Base-by-base conservation (phyloP, 2,797 vertebrate species). In the Channa striata region DNA sequence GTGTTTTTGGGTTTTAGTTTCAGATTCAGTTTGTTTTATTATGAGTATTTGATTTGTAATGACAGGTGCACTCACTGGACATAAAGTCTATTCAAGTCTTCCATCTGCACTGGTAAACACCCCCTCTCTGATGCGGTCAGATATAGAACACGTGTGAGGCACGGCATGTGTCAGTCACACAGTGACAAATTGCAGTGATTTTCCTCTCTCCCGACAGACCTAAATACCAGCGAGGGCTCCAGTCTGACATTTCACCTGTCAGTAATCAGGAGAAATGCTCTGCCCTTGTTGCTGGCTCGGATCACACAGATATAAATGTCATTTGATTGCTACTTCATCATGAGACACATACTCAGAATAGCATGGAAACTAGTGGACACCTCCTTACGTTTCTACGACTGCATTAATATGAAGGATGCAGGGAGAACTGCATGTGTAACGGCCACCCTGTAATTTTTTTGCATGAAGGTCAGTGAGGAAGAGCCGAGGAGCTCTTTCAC, bases 161-260 rank as follows among this genome's bases (percentile, higher is more conserved):
- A 84, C 80, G 83, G 82, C 85, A 88, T 72, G 74, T 82, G 84
- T 84, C 83, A 83, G 74, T 88, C 79, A 74, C 68, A 59, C 62
- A 25, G 30, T 17, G 68, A 71, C 80, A 81, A 59, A 83, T 61
- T 67, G 73, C 49, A 53, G 46, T 11, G 20, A 72, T 39, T 59
- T 78, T 67, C 43, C 44, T 51, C 70, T 74, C 67, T 56, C 72
- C 63, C 53, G 54, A 78, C 63, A 60, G 67, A 72, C 72, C 74
- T 20, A 59, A 77, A 92, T 88, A 77, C 77, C 84, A 75, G 59
- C 19, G 51, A 1, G 36, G 64, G 65, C 47, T 21, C 16, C 64
- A 70, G 68, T 14, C 21, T 90, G 88, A 84, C 85, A 89, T 92
- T 90, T 91, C 68, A 74, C 62, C 66, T 34, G 64, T 57, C 59